phyloP scores from a whole-genome alignment of 2,888 invertebrate species.

The Phortica okadai region DNA sequence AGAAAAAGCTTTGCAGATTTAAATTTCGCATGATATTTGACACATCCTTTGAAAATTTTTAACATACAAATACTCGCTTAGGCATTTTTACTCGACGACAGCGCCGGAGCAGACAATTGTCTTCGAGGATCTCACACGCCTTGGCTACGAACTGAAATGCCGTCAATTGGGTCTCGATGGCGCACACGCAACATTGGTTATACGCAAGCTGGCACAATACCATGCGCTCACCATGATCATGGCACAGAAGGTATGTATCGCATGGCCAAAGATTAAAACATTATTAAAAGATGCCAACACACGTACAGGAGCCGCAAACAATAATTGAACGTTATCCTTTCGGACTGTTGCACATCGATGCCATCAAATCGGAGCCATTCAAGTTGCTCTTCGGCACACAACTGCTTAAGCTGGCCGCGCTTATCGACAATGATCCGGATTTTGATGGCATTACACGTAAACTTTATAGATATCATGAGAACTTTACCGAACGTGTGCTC shows the following conservation, averaged over 20 bases:
- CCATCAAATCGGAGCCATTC: slow-evolving; percentile 69
- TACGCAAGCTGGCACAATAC: slow-evolving; percentile 78
- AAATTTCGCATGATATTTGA: too few relatives aligned
- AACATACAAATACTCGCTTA: slow-evolving; percentile 39
- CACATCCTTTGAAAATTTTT: not conserved
- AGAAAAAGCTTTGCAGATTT: too few relatives aligned
- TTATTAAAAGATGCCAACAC: too few relatives aligned
- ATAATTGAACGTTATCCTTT: slow-evolving; percentile 65
- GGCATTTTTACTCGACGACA: slow-evolving; percentile 69
- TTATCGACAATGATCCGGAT: slow-evolving; percentile 59
- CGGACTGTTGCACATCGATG: slow-evolving; percentile 68
- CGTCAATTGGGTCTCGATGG: slow-evolving; percentile 78
- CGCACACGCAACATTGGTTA: slow-evolving; percentile 76
- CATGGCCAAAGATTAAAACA: too few relatives aligned
- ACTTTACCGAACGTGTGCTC: slow-evolving; percentile 68
- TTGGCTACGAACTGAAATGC: slow-evolving; percentile 78
- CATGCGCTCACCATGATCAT: slow-evolving; percentile 79
- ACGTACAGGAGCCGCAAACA: slow-evolving; percentile 54
- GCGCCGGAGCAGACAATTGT: slow-evolving; percentile 72
- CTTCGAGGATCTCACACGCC: slow-evolving; percentile 75
- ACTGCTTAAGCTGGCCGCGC: slow-evolving; percentile 64
- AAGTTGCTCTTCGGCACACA: slow-evolving; percentile 71
- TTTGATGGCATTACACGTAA: slow-evolving; percentile 63
- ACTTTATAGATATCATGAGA: slow-evolving; percentile 64
- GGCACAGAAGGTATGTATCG: slow-evolving; percentile 75